phyloP scores from a whole-genome alignment of 2,797 vertebrate genomes.

The Bryconaethiops microstoma region DNA sequence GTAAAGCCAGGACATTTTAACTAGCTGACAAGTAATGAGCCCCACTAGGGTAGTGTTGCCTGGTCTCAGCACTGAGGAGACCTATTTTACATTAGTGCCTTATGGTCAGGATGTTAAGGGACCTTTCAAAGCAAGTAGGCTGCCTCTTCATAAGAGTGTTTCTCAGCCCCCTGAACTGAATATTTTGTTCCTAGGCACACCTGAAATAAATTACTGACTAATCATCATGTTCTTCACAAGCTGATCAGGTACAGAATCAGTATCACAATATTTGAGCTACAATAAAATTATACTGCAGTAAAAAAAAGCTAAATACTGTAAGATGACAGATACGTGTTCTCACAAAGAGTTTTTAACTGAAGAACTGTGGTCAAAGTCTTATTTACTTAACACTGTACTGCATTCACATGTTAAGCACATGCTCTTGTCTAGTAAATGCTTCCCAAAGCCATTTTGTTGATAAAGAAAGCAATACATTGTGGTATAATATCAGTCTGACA shows the following conservation, averaged over 20 bases:
- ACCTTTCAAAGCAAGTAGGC: not conserved
- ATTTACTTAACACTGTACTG: too few species aligned
- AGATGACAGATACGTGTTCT: too few species aligned
- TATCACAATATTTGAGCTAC: too few species aligned
- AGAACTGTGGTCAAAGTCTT: too few species aligned
- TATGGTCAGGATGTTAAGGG: not conserved
- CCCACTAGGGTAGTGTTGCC: not conserved
- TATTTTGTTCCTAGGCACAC: not conserved
- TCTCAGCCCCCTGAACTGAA: not conserved
- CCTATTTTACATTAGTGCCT: not conserved
- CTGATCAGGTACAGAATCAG: not conserved
- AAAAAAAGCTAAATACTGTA: too few species aligned
- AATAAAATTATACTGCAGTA: too few species aligned
- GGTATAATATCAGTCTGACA: too few species aligned
- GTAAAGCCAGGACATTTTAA: not conserved
- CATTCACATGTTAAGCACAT: too few species aligned
- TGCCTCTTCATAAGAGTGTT: not conserved
- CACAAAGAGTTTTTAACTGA: too few species aligned
- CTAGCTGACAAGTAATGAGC: not conserved
- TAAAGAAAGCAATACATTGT: too few species aligned
- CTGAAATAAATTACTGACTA: not conserved
- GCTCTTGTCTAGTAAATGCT: too few species aligned
- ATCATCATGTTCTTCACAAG: not conserved
- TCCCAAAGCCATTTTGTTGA: too few species aligned
- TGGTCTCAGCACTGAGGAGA: slow-evolving; percentile 1